Percentiles rank a stretch among this genome's conserved stretches.
Evolutionary conservation across 2,888 invertebrate genomes (phyloP).

Genomic region (Netelia virgata): DNA sequence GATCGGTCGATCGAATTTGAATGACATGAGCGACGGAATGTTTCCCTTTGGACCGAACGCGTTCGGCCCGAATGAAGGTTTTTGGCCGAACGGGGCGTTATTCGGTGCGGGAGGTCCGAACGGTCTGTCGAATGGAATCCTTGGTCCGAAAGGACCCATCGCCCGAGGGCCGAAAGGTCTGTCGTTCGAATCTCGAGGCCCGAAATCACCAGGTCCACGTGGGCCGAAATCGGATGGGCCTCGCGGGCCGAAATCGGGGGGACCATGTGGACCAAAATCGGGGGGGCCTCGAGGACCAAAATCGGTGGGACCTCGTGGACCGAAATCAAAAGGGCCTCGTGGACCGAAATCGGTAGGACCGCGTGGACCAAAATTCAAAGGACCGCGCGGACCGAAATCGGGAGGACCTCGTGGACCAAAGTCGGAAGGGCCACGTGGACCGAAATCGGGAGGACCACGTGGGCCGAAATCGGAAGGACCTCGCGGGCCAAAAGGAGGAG

Average conservation of each 20-base stretch:
- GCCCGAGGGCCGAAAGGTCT: conserved; percentile 21
- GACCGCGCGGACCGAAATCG: conserved; percentile 12
- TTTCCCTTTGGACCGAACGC: conserved; percentile 40
- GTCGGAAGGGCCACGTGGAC: conserved; percentile 12
- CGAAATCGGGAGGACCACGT: conserved; percentile 18
- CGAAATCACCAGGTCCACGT: conserved; percentile 40
- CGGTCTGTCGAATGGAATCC: conserved; percentile 54
- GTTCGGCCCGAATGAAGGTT: conserved; percentile 26
- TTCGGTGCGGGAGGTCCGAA: conserved; percentile 65
- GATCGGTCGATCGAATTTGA: conserved; percentile 71
- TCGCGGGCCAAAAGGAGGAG: conserved; percentile 35
- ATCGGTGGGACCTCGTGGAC: conserved; percentile 63
- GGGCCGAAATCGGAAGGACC: conserved; percentile 45
- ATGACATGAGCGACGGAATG: conserved; percentile 73
- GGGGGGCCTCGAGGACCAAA: conserved; percentile 45
- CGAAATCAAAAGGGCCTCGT: conserved; percentile 41
- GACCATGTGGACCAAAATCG: conserved; percentile 31
- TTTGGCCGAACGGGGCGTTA: conserved; percentile 55
- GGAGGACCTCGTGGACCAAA: conserved; percentile 9
- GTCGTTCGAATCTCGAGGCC: conserved; percentile 57
- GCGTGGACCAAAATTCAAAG: conserved; percentile 59
- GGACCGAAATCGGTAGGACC: conserved; percentile 54
- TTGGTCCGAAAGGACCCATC: conserved; percentile 55
- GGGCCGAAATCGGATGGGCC: conserved; percentile 54
- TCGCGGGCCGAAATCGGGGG: conserved; percentile 41